phyloP scores from a whole-genome alignment of 2,888 invertebrate genomes.

The Nowickia ferox region DNA sequence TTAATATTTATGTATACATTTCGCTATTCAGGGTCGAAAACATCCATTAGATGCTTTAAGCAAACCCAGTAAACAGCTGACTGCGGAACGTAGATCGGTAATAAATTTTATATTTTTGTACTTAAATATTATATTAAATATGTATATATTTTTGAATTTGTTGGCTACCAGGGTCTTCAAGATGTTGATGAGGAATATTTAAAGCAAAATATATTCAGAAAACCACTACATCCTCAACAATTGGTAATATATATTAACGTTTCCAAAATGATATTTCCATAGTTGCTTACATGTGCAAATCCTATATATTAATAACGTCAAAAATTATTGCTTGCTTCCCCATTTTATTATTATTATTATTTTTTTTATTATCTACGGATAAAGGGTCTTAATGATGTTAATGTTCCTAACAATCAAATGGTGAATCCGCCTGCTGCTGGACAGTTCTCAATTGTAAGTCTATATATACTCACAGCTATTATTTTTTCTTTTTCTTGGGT shows the following conservation, averaged over 20 bases:
- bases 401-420: slow-evolving; percentile 53
- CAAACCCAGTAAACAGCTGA: slow-evolving; percentile 75
- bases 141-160: background rate
- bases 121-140: background rate
- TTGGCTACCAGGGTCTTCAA: slow-evolving; percentile 75
- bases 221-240: slow-evolving; percentile 62
- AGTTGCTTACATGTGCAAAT: background rate
- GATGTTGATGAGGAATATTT: slow-evolving; percentile 79
- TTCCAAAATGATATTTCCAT: background rate
- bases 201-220: slow-evolving; percentile 77
- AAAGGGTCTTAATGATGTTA: slow-evolving; percentile 72
- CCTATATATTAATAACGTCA: background rate
- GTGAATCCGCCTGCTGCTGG: slow-evolving; percentile 49
- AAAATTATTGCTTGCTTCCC: background rate
- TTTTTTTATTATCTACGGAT: background rate
- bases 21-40: slow-evolving; percentile 73
- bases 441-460: slow-evolving; percentile 62
- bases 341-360: background rate
- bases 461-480: no score
- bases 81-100: slow-evolving; percentile 79
- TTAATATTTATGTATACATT: background rate
- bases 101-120: background rate
- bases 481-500: no score
- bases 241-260: slow-evolving; percentile 67
- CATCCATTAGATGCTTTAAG: slow-evolving; percentile 81